A percentile compares a stretch with the other conserved stretches of the same genome.
These are phyloP conservation scores for Tuberolachnus salignus DNA, from an alignment of 2,888 invertebrate genomes.

Conservation along the genomic window DNA sequence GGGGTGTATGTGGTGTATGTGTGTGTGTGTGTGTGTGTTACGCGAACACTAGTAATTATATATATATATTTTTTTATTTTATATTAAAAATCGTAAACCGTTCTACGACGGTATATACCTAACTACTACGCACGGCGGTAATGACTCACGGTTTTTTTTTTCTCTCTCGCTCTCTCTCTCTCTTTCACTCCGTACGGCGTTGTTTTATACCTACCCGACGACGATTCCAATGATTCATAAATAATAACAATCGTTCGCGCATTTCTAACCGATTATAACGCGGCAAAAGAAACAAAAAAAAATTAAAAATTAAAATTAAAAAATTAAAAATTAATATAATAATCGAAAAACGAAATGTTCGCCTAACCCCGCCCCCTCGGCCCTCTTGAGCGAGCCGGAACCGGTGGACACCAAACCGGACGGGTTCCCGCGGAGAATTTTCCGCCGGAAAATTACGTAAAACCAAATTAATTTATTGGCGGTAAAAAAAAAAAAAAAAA, in stretches of 20 bases:
- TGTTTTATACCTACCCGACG: background rate
- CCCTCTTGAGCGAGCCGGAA: too few relatives aligned
- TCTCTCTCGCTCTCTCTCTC: background rate
- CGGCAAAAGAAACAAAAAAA: too few relatives aligned
- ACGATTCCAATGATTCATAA: background rate
- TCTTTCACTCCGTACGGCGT: background rate
- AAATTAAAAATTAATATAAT: too few relatives aligned
- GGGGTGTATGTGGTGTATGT: background rate
- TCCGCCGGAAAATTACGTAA: too few relatives aligned
- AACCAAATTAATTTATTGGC: too few relatives aligned
- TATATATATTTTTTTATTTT: slow-evolving; percentile 18
- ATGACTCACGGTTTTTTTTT: slow-evolving; percentile 12
- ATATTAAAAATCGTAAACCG: background rate
- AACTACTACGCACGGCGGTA: background rate
- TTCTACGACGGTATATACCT: background rate
- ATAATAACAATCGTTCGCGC: too few relatives aligned
- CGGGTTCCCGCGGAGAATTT: too few relatives aligned
- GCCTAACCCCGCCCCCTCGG: too few relatives aligned
- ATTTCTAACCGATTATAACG: background rate
- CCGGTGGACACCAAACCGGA: too few relatives aligned
- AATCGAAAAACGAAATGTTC: too few relatives aligned
- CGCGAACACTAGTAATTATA: slow-evolving; percentile 7
- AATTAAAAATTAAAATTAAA: too few relatives aligned
- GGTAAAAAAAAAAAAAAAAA: too few relatives aligned
- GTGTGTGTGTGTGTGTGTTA: background rate